These are phyloP conservation scores for Pygoscelis antarcticus DNA, from an alignment of 2,113 vertebrate species.

Conservation along the genomic window DNA sequence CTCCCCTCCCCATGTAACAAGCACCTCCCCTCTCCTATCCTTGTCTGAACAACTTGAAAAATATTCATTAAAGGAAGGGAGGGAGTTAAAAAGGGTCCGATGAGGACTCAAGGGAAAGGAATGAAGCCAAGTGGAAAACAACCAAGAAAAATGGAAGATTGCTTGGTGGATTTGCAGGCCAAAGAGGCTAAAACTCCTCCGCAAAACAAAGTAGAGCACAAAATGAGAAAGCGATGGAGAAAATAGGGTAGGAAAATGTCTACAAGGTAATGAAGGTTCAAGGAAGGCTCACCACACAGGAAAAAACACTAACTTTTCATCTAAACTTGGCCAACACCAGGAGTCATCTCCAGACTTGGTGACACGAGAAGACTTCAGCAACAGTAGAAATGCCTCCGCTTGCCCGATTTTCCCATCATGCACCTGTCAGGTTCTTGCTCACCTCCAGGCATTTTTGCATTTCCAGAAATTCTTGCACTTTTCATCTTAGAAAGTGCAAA, in stretches of 20 bases:
- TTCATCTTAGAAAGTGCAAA: neutral
- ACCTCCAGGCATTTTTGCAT: neutral
- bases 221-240: neutral
- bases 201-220: neutral
- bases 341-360: neutral
- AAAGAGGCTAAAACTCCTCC: neutral
- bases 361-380: neutral
- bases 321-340: neutral
- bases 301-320: neutral
- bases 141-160: neutral
- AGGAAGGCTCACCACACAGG: neutral
- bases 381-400: neutral
- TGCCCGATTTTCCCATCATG: neutral
- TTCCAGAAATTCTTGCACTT: neutral
- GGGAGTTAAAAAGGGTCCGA: neutral
- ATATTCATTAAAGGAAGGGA: neutral
- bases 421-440: neutral
- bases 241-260: neutral
- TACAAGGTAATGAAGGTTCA: neutral
- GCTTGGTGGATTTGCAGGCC: neutral
- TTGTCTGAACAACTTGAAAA: neutral
- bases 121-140: neutral
- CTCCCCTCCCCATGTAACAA: neutral
- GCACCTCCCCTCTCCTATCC: neutral
- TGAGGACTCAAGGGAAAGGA: neutral